phyloP scores from a whole-genome alignment of 2,797 vertebrate genomes.

The Anisognathus igniventris region DNA sequence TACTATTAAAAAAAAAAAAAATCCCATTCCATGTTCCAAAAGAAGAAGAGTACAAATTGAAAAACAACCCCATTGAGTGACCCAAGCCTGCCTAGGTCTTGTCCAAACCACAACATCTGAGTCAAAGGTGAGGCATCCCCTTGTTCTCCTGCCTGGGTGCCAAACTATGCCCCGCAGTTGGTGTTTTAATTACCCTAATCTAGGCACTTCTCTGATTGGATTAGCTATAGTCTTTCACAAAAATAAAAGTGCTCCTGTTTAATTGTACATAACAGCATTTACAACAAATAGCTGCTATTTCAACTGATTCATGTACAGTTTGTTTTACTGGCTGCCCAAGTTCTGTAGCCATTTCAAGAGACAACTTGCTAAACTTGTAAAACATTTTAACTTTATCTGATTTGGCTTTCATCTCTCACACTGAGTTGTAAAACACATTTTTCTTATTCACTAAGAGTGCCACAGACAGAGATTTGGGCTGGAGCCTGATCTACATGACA shows the following conservation, averaged over 20 bases:
- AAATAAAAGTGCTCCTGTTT: not conserved
- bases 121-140: not conserved
- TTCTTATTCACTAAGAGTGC: not conserved
- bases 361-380: not conserved
- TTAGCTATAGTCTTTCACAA: not conserved
- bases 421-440: not conserved
- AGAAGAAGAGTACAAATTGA: not conserved
- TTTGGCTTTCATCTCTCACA: not conserved
- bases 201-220: not conserved
- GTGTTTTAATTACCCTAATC: not conserved
- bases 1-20: not conserved
- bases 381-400: not conserved
- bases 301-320: not conserved
- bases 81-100: not conserved
- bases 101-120: not conserved
- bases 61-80: not conserved
- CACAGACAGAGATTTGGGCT: conserved; percentile 10
- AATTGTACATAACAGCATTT: not conserved
- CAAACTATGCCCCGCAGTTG: not conserved
- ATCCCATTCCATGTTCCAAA: not conserved
- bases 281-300: not conserved
- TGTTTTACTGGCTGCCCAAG: not conserved
- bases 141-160: not conserved
- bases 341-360: not conserved
- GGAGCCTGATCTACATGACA: conserved; percentile 22